These are phyloP conservation scores for Antennarius striatus DNA, from an alignment of 2,113 vertebrate genomes.

Conservation along the genomic window DNA sequence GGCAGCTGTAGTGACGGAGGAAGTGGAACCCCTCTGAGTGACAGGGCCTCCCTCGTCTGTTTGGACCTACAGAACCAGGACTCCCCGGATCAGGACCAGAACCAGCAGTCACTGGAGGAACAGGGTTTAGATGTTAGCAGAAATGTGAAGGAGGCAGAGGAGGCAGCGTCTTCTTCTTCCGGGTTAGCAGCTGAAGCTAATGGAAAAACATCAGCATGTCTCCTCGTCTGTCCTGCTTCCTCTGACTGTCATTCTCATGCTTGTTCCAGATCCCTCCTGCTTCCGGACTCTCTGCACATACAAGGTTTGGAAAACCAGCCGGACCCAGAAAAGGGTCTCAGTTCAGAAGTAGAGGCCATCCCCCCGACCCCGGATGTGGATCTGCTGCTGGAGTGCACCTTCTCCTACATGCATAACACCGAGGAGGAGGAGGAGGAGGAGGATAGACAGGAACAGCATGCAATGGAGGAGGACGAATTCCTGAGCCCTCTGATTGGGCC, in stretches of 20 bases:
- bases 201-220: background rate
- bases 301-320: constrained; percentile 37
- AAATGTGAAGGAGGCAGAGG: background rate
- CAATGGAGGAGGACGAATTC: constrained; percentile 50
- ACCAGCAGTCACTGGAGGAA: background rate
- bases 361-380: constrained; percentile 75
- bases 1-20: constrained; percentile 73
- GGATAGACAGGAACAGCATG: constrained; percentile 36
- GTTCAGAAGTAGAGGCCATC: constrained; percentile 4
- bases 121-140: background rate
- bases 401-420: constrained; percentile 74
- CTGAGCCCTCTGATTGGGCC: constrained; percentile 55
- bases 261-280: constrained; percentile 18
- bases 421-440: constrained; percentile 25
- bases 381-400: constrained; percentile 79
- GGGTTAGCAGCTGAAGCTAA: constrained; percentile 26
- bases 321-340: constrained; percentile 2
- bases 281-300: constrained; percentile 29
- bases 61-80: constrained; percentile 78
- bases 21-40: constrained; percentile 77
- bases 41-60: constrained; percentile 78
- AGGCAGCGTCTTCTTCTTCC: constrained; percentile 1
- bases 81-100: constrained; percentile 70
- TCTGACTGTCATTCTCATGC: background rate
- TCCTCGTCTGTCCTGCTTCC: background rate